These are phyloP conservation scores for Aromia moschata DNA, from an alignment of 2,888 invertebrate genomes.

Conservation along the genomic window DNA sequence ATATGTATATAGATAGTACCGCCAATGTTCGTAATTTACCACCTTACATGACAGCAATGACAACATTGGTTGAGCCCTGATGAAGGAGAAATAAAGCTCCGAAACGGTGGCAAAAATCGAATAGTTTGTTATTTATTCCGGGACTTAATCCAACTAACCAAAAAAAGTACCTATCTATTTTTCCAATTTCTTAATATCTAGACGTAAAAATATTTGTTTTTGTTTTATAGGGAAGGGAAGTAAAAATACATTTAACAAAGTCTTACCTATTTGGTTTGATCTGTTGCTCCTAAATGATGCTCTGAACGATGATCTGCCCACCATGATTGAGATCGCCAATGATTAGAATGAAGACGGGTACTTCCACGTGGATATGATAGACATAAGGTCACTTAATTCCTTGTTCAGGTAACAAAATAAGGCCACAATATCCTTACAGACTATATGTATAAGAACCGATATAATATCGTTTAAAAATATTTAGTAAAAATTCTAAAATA, in stretches of 20 bases:
- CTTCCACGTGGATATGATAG: constrained; percentile 47
- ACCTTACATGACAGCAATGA: too few species aligned
- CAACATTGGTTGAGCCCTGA: too few species aligned
- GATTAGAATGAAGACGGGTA: constrained; percentile 45
- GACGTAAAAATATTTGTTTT: background rate
- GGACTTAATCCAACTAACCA: too few species aligned
- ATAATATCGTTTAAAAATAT: constrained; percentile 27
- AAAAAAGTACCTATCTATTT: too few species aligned
- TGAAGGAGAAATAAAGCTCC: too few species aligned
- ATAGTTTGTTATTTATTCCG: too few species aligned
- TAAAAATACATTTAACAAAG: background rate
- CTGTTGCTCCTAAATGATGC: constrained; percentile 58
- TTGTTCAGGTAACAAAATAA: constrained; percentile 50
- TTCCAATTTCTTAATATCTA: background rate
- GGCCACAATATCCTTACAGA: constrained; percentile 47
- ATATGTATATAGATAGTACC: too few species aligned
- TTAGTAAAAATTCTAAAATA: constrained; percentile 45
- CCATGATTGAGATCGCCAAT: constrained; percentile 47
- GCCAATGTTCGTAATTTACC: too few species aligned
- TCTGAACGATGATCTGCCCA: constrained; percentile 59
- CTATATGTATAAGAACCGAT: constrained; percentile 39
- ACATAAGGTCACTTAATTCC: constrained; percentile 55
- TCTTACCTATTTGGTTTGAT: constrained; percentile 58
- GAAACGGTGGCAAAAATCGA: too few species aligned
- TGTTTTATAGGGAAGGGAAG: background rate